Conservation (phyloP, 1,140 invertebrate species). For the Oscheius sp. region DNA sequence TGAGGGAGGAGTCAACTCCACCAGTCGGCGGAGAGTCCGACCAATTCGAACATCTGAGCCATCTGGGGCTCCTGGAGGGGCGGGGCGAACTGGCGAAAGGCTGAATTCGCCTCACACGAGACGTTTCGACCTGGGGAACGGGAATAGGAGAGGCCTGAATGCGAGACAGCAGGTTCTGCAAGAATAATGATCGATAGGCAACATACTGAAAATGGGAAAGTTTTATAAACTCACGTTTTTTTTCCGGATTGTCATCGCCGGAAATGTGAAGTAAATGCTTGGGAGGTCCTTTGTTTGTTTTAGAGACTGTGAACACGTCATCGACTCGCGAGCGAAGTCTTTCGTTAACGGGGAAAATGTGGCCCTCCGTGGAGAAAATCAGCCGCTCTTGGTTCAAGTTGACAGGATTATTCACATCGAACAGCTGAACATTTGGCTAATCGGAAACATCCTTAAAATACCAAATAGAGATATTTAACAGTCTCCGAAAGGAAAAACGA, state of each 20-base stretch:
- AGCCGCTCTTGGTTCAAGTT: slow-evolving; percentile 68
- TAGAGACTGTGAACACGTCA: too few relatives aligned
- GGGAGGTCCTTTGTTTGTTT: too few relatives aligned
- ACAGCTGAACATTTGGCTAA: slow-evolving; percentile 65
- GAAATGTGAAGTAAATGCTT: too few relatives aligned
- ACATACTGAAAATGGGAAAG: too few relatives aligned
- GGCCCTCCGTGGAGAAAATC: slow-evolving; percentile 73
- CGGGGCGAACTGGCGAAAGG: slow-evolving; percentile 42
- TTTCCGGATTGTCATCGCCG: too few relatives aligned
- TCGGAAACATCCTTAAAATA: slow-evolving; percentile 54
- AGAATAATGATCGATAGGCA: too few relatives aligned
- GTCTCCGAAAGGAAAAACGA: slow-evolving; percentile 98
- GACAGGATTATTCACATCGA: slow-evolving; percentile 71
- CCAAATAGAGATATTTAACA: slow-evolving; percentile 90
- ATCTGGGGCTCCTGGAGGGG: background rate
- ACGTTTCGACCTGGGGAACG: slow-evolving; percentile 2
- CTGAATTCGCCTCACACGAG: slow-evolving; percentile 3
- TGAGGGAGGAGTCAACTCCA: background rate
- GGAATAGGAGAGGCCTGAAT: slow-evolving; percentile 4
- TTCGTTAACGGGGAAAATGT: slow-evolving; percentile 68
- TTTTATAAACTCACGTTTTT: too few relatives aligned
- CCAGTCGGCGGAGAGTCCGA: background rate
- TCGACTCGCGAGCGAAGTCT: too few relatives aligned
- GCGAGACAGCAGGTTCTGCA: too few relatives aligned
- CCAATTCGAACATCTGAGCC: background rate